Percentiles rank a stretch among this genome's conserved stretches.
Evolutionary conservation across 2,113 vertebrate species (phyloP).

Genomic region (Gracilinanus agilis): DNA sequence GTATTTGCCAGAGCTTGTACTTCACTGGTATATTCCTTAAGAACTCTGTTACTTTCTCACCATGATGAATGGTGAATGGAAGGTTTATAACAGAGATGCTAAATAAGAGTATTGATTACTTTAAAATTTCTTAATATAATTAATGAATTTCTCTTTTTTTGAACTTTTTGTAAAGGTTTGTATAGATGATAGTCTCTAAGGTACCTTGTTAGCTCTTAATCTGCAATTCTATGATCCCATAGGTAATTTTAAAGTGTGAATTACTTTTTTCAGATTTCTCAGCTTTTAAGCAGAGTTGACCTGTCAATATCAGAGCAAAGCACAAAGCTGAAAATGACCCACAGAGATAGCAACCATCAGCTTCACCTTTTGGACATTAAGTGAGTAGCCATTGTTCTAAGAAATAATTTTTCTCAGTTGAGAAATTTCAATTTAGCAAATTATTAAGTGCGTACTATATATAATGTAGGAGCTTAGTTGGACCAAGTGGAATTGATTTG

Average conservation of each 20-base stretch:
- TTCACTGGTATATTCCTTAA: not conserved
- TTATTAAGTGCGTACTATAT: not conserved
- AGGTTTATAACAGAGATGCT: not conserved
- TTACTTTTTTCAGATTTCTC: slow-evolving; percentile 84
- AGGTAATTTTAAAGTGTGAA: not conserved
- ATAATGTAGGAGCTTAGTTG: not conserved
- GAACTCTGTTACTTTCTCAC: not conserved
- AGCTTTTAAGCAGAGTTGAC: slow-evolving; percentile 86
- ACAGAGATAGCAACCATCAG: slow-evolving; percentile 87
- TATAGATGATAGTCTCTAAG: not conserved
- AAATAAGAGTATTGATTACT: not conserved
- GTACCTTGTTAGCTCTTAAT: not conserved
- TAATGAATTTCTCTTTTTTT: not conserved
- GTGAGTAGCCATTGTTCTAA: slow-evolving; percentile 72
- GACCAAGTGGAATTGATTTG: not conserved
- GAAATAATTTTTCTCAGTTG: not conserved
- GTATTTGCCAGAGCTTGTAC: not conserved
- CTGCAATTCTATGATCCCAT: not conserved
- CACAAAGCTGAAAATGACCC: slow-evolving; percentile 85
- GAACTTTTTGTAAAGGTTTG: not conserved
- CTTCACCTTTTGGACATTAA: slow-evolving; percentile 86
- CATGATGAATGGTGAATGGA: not conserved
- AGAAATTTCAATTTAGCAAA: not conserved
- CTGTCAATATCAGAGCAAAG: slow-evolving; percentile 86
- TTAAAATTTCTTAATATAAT: not conserved